Percentiles rank a stretch among this genome's conserved stretches.
These are phyloP conservation scores for Zygothrica quintamaculata DNA, from an alignment of 2,888 invertebrate genomes.

Conservation along the genomic window DNA sequence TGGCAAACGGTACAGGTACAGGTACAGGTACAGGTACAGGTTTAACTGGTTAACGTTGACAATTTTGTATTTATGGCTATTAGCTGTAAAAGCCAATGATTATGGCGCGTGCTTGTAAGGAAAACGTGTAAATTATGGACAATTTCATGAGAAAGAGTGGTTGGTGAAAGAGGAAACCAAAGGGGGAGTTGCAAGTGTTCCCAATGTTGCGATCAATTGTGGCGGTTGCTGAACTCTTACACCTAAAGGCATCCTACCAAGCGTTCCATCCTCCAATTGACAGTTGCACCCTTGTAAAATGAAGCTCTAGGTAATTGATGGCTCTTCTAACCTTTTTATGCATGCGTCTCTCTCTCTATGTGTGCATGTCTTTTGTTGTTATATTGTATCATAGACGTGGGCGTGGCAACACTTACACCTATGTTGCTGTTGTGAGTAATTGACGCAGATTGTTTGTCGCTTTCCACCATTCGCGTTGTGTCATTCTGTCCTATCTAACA, in stretches of 20 bases:
- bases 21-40: slow-evolving; percentile 30
- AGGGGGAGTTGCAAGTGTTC: too few relatives aligned
- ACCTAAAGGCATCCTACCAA: not conserved
- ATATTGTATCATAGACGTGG: too few relatives aligned
- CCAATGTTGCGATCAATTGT: slow-evolving; percentile 14
- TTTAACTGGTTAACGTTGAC: slow-evolving; percentile 66
- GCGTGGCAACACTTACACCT: slow-evolving; percentile 45
- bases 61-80: slow-evolving; percentile 42
- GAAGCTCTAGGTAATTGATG: slow-evolving; percentile 26
- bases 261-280: slow-evolving; percentile 21
- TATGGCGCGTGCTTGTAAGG: slow-evolving; percentile 71
- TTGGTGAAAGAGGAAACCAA: too few relatives aligned
- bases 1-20: too few relatives aligned
- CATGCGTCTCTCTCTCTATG: too few relatives aligned
- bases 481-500: slow-evolving; percentile 3
- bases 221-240: slow-evolving; percentile 29
- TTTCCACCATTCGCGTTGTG: slow-evolving; percentile 15
- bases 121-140: slow-evolving; percentile 64
- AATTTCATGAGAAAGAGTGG: not conserved
- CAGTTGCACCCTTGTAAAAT: slow-evolving; percentile 7
- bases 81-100: slow-evolving; percentile 58
- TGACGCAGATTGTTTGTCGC: slow-evolving; percentile 38
- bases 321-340: slow-evolving; percentile 31
- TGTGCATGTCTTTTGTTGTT: not conserved
- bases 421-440: slow-evolving; percentile 32